Conservation (phyloP, 2,797 vertebrate species). For the Alosa sapidissima region DNA sequence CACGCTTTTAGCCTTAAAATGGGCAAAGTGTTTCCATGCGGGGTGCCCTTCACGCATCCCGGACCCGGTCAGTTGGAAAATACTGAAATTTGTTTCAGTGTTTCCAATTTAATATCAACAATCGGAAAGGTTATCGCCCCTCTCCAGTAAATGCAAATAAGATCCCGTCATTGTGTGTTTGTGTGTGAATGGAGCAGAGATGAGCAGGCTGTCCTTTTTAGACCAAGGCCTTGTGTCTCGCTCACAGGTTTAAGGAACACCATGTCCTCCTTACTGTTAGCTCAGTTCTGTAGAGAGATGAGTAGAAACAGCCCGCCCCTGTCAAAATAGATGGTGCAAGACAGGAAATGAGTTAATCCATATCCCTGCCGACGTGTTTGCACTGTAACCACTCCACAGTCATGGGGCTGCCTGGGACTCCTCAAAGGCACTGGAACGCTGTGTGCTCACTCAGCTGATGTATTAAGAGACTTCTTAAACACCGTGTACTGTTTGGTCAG, state of each 20-base stretch:
- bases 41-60: constrained; percentile 3
- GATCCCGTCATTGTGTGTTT: not conserved
- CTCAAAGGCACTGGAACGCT: not conserved
- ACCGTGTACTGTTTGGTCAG: not conserved
- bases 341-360: not conserved
- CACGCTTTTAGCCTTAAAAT: not conserved
- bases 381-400: not conserved
- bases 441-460: not conserved
- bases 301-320: not conserved
- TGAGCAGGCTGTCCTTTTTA: not conserved
- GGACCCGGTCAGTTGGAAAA: not conserved
- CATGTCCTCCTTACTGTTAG: not conserved
- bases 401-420: not conserved
- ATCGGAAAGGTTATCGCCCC: not conserved
- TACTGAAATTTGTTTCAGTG: not conserved
- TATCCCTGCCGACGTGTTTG: not conserved
- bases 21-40: not conserved
- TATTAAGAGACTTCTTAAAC: not conserved
- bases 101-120: not conserved
- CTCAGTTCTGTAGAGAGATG: not conserved
- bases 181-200: not conserved
- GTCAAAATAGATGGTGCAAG: constrained; percentile 14
- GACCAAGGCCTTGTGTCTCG: not conserved
- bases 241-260: not conserved
- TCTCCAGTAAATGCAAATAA: not conserved